These are phyloP conservation scores for Stichodactyla helianthus DNA, from an alignment of 64 coral and sea anemone genomes.

Conservation along the genomic window DNA sequence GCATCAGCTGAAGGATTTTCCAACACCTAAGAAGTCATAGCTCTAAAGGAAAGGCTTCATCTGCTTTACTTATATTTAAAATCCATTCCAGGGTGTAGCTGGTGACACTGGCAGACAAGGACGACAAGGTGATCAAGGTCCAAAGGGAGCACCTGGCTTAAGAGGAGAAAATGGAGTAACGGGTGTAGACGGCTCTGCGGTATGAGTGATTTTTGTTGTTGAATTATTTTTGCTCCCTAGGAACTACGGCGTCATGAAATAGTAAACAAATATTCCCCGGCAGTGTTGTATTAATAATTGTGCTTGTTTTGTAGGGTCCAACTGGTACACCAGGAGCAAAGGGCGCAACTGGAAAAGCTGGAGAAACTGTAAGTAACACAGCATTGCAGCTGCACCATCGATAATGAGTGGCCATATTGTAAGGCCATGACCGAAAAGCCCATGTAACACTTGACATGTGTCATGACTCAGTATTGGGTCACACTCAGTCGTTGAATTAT, in stretches of 20 bases:
- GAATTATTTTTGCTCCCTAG: background rate
- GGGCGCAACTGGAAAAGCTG: background rate
- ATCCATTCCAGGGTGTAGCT: background rate
- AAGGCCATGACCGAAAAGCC: too few species aligned
- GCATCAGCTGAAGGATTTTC: too few species aligned
- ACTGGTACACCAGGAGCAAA: background rate
- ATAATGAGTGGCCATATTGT: too few species aligned
- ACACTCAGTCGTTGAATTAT: too few species aligned
- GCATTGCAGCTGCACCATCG: too few species aligned
- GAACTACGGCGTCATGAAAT: too few species aligned
- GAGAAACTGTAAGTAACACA: background rate
- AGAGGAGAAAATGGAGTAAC: background rate
- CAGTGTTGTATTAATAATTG: background rate
- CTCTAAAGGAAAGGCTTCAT: too few species aligned
- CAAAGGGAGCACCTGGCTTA: conserved; percentile 13
- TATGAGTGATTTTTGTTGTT: background rate
- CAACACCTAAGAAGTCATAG: too few species aligned
- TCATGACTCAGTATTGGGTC: too few species aligned
- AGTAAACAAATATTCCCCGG: background rate
- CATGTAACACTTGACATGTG: too few species aligned
- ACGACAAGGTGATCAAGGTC: background rate
- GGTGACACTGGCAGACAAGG: conserved; percentile 15
- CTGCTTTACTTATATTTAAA: too few species aligned
- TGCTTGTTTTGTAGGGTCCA: conserved; percentile 9
- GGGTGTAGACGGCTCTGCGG: background rate